Percentiles rank a stretch among this genome's conserved stretches.
These are phyloP conservation scores for Catagonus wagneri DNA, from an alignment of 2,113 vertebrate genomes.

Conservation along the genomic window DNA sequence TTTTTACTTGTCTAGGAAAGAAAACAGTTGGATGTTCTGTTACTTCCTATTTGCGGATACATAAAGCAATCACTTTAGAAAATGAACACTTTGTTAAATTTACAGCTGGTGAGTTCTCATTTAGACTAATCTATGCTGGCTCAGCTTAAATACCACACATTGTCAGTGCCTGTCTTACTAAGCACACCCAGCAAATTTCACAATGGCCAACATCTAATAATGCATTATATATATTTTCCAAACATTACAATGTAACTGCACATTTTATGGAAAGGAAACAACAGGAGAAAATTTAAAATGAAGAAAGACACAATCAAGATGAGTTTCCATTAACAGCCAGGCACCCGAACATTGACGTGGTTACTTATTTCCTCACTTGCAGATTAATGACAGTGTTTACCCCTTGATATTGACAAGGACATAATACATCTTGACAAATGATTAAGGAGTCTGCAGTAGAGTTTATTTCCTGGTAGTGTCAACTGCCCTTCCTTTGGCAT, in stretches of 20 bases:
- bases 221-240: conserved; percentile 66
- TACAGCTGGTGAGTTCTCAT: conserved; percentile 85
- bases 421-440: conserved; percentile 78
- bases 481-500: conserved; percentile 62
- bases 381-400: conserved; percentile 78
- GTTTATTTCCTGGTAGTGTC: conserved; percentile 62
- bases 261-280: conserved; percentile 70
- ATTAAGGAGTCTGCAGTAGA: conserved; percentile 61
- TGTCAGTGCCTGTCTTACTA: conserved; percentile 73
- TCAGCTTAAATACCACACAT: conserved; percentile 81
- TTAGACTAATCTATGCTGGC: conserved; percentile 87
- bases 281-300: conserved; percentile 60
- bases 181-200: conserved; percentile 76
- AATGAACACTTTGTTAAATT: conserved; percentile 87
- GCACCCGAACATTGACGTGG: conserved; percentile 25
- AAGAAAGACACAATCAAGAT: conserved; percentile 52
- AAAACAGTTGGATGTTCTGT: conserved; percentile 79
- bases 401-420: conserved; percentile 70
- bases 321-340: conserved; percentile 61
- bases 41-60: conserved; percentile 86
- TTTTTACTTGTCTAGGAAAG: conserved; percentile 79
- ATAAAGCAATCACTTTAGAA: conserved; percentile 88
- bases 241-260: conserved; percentile 69
- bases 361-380: conserved; percentile 72
- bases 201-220: conserved; percentile 70